These are phyloP conservation scores for Choristoneura fumiferana DNA, from an alignment of 1,140 invertebrate genomes.

Conservation along the genomic window DNA sequence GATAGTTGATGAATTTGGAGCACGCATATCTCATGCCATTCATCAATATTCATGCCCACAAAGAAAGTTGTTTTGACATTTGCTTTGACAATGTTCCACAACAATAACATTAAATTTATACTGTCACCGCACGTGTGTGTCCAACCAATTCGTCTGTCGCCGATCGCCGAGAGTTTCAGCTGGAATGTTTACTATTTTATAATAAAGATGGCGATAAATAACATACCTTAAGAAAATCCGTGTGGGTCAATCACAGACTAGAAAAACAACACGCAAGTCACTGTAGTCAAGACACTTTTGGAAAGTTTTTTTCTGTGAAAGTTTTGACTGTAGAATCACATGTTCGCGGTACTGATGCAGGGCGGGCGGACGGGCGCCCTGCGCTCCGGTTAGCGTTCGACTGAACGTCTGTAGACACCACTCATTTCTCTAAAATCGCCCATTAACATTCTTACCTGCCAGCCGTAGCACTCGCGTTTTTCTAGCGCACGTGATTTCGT, in stretches of 20 bases:
- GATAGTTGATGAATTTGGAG: no score
- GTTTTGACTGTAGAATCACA: slow-evolving; percentile 9
- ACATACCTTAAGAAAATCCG: slow-evolving; percentile 34
- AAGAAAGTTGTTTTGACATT: no score
- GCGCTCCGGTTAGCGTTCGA: slow-evolving; percentile 18
- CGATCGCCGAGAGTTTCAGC: not conserved
- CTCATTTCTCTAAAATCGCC: slow-evolving; percentile 9
- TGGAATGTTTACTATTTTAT: no score
- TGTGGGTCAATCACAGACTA: slow-evolving; percentile 1
- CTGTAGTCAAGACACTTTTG: not conserved
- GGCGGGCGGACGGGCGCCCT: slow-evolving; percentile 35
- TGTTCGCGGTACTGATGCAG: slow-evolving; percentile 18
- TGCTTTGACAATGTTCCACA: no score
- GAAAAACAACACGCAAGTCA: not conserved
- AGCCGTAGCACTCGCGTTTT: not conserved
- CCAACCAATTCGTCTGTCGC: slow-evolving; percentile 20
- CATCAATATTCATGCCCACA: no score
- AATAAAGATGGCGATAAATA: not conserved
- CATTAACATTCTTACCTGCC: slow-evolving; percentile 14
- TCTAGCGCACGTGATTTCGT: slow-evolving; percentile 6
- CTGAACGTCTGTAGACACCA: slow-evolving; percentile 23
- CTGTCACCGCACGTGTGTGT: no score
- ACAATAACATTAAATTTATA: no score
- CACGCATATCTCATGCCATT: no score
- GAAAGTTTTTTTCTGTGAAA: not conserved